Conservation (phyloP, 2,888 invertebrate species). For the Mayetiola destructor region DNA sequence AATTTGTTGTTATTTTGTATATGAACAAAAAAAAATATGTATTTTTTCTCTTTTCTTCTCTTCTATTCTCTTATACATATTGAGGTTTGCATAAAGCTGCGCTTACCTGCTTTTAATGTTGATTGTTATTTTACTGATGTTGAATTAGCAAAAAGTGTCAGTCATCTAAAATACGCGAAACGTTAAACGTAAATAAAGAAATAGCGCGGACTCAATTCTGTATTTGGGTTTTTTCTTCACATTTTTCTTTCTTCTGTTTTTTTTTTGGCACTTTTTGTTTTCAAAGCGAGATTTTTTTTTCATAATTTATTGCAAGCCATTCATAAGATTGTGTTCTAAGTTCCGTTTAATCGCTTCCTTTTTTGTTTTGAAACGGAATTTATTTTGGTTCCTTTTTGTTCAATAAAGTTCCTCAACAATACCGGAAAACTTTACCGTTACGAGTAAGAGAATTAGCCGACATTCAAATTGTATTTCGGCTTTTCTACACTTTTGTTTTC, state of each 20-base stretch:
- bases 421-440: no score
- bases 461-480: no score
- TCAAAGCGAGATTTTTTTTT: background rate
- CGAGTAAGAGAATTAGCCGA: no score
- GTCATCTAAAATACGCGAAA: conserved; percentile 7
- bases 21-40: no score
- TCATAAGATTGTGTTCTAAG: no score
- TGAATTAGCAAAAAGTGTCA: conserved; percentile 9
- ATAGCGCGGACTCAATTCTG: background rate
- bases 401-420: no score
- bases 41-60: background rate
- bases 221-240: background rate
- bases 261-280: background rate
- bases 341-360: no score
- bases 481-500: no score
- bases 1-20: no score
- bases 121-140: conserved; percentile 11
- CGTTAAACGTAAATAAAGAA: background rate
- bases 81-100: conserved; percentile 1
- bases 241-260: background rate
- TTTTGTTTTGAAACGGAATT: no score
- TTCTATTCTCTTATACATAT: conserved; percentile 1
- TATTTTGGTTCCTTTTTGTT: no score
- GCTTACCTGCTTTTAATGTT: conserved; percentile 7
- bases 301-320: no score